These are phyloP conservation scores for Andinoacara biseriatus DNA, from an alignment of 2,113 vertebrate genomes.

Conservation along the genomic window DNA sequence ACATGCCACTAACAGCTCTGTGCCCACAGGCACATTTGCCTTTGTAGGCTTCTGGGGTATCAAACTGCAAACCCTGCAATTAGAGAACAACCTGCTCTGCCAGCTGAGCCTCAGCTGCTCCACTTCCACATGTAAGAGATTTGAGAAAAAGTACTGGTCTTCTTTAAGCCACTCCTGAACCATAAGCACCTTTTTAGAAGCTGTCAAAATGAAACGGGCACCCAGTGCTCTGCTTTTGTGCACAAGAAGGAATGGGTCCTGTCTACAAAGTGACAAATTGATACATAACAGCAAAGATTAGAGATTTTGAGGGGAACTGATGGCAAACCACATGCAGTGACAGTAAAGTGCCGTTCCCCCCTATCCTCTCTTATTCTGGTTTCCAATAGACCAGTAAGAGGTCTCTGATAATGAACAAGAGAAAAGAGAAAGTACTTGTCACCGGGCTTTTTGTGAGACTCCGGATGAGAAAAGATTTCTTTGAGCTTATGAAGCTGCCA, in stretches of 20 bases:
- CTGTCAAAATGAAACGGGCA: not conserved
- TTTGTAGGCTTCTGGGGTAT: not conserved
- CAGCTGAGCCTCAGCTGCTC: not conserved
- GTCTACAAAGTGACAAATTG: not conserved
- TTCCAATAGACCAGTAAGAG: not conserved
- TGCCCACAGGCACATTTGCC: not conserved
- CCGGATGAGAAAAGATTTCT: not conserved
- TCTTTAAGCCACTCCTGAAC: not conserved
- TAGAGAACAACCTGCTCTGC: constrained; percentile 1
- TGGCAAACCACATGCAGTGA: constrained; percentile 4
- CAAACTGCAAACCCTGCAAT: not conserved
- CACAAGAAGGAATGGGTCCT: not conserved
- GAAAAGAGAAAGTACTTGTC: not conserved
- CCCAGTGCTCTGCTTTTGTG: not conserved
- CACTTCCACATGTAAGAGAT: not conserved
- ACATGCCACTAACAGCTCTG: not conserved
- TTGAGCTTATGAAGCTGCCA: not conserved
- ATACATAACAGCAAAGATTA: constrained; percentile 1
- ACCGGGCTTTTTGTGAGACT: not conserved
- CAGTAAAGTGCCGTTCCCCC: not conserved
- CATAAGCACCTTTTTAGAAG: not conserved
- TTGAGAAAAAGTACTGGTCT: not conserved
- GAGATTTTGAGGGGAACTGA: not conserved
- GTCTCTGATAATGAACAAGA: not conserved
- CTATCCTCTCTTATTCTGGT: not conserved